Evolutionary conservation across 1,140 invertebrate species (phyloP).

Genomic region (Ganaspis sp.): DNA sequence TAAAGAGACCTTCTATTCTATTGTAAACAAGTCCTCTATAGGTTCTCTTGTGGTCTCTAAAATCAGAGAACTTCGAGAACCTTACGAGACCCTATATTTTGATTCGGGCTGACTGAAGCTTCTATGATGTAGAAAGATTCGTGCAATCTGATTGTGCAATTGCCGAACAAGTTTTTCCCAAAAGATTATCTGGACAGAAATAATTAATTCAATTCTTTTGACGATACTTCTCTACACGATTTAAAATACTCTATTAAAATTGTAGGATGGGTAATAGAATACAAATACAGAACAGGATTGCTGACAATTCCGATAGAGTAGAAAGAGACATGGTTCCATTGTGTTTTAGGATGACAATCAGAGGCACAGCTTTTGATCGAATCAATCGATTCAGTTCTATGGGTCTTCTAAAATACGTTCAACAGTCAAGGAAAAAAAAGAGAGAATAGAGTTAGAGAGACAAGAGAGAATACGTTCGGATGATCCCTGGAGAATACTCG

Average conservation of each 20-base stretch:
- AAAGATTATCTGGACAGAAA: no score
- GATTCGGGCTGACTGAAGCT: no score
- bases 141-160: no score
- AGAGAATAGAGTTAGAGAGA: constrained; percentile 28
- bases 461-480: constrained; percentile 37
- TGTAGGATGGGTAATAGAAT: background rate
- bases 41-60: no score
- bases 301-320: constrained; percentile 33
- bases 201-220: no score
- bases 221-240: no score
- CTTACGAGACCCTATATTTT: no score
- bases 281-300: constrained; percentile 5
- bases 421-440: constrained; percentile 42
- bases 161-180: no score
- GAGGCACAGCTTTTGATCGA: constrained; percentile 68
- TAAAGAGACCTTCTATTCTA: no score
- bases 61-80: no score
- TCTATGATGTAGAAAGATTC: no score
- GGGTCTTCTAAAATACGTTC: constrained; percentile 61
- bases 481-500: constrained; percentile 55
- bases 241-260: background rate
- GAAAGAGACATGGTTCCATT: constrained; percentile 58
- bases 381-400: constrained; percentile 69
- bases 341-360: constrained; percentile 71
- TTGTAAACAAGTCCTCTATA: no score